Evolutionary conservation across 2,113 vertebrate species (phyloP).

Genomic region (Ariopsis seemanni): DNA sequence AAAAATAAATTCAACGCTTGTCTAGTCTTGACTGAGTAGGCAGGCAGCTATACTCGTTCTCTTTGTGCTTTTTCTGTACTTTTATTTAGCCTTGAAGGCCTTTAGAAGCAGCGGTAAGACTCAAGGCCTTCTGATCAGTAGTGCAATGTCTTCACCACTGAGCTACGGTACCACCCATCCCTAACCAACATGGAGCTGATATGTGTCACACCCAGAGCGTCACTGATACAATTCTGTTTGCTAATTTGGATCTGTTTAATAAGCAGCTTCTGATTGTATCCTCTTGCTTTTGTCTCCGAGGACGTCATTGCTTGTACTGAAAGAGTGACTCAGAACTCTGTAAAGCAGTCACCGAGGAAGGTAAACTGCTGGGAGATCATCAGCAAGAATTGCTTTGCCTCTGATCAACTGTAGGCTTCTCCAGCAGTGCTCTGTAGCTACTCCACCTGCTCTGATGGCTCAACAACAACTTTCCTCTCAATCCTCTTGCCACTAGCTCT

Average conservation of each 20-base stretch:
- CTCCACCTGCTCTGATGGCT: conserved; percentile 25
- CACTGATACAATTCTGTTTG: background rate
- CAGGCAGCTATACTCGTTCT: background rate
- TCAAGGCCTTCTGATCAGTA: background rate
- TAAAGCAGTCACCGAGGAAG: background rate
- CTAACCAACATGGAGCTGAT: background rate
- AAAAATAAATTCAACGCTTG: background rate
- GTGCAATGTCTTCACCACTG: background rate
- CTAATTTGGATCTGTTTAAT: background rate
- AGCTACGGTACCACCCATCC: background rate
- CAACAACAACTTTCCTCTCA: background rate
- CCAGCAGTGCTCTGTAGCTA: background rate
- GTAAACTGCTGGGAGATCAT: background rate
- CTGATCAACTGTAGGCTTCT: background rate
- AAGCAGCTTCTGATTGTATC: background rate
- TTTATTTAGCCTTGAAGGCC: background rate
- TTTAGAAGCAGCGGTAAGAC: background rate
- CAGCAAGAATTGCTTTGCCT: background rate
- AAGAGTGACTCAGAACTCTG: background rate
- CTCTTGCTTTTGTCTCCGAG: background rate
- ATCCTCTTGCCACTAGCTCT: background rate
- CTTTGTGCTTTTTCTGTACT: background rate
- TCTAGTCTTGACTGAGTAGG: background rate
- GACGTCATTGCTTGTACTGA: background rate
- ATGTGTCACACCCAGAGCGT: background rate